A percentile compares a stretch with the other conserved stretches of the same genome.
Conservation (phyloP, 92 coral and sea anemone genomes). For the Phenganax subtilis region DNA sequence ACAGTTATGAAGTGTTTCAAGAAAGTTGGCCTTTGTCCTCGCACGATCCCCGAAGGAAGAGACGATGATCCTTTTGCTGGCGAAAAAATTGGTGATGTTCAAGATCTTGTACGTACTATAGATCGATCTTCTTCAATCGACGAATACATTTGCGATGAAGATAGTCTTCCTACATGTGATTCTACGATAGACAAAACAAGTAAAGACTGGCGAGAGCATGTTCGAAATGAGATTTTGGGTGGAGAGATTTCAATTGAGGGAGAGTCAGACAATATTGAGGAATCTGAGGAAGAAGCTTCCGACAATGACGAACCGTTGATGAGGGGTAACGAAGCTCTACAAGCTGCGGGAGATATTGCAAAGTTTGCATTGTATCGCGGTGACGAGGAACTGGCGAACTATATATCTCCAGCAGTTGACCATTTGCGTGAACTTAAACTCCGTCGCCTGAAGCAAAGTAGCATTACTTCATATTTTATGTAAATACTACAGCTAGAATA, state of each 20-base stretch:
- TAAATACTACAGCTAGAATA: not conserved
- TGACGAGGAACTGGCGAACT: constrained; percentile 18
- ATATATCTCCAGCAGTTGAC: constrained; percentile 9
- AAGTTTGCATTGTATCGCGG: constrained; percentile 10
- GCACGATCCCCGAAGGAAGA: not conserved
- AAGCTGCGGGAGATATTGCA: not conserved
- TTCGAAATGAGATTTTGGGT: constrained; percentile 13
- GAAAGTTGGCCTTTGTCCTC: no score
- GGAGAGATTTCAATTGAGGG: constrained; percentile 6
- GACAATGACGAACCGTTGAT: constrained; percentile 5
- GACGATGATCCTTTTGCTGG: constrained; percentile 4
- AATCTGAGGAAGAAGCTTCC: not conserved
- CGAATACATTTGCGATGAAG: constrained; percentile 22
- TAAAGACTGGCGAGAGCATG: constrained; percentile 7
- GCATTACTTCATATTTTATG: constrained; percentile 14
- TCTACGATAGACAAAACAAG: constrained; percentile 11
- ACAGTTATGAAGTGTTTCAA: no score
- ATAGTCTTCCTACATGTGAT: constrained; percentile 19
- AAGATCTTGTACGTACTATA: not conserved
- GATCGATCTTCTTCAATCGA: not conserved
- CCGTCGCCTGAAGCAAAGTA: not conserved
- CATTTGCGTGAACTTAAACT: constrained; percentile 6
- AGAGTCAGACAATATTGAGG: constrained; percentile 4
- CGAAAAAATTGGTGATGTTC: constrained; percentile 5
- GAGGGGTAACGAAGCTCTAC: constrained; percentile 1